Evolutionary conservation across 2,113 vertebrate genomes (phyloP), one percentile per base, ranked within the genome.

Genomic region (Eulacestoma nigropectus): DNA sequence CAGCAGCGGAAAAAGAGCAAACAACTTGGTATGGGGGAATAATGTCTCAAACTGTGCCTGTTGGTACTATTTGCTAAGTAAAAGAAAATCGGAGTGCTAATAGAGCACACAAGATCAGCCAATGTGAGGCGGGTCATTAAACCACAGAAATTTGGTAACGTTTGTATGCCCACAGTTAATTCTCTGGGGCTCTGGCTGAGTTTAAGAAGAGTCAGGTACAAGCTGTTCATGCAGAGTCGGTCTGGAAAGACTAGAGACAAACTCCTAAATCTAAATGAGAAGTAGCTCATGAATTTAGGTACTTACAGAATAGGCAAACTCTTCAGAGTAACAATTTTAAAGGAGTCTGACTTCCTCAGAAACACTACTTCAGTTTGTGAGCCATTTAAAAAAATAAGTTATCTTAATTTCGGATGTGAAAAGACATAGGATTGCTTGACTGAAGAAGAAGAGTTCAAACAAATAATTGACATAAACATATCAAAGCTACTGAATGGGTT

Each of bases 401-500:
- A 14, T 69, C 47, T 20, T 64, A 33, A 56, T 82, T 81, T 92
- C 52, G 30, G 14, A 33, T 82, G 62, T 79, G 13, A 89, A 92
- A 87, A 89, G 7, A 22, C 6, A 1, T 63, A 52, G 57, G 59
- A 64, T 60, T 3, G 0, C 1, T 63, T 56, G 25, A 25, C 23
- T 63, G 75, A 74, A 77, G 22, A 83, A 73, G 27, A 84, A 42
- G 1, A 60, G 10, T 65, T 89, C 60, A 25, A 75, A 81, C 20
- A 70, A 90, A 75, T 75, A 89, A 49, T 53, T 75, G 49, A 50
- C 13, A 44, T 64, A 89, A 95, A 72, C 32, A 39, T 53, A 81
- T 62, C 21, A 82, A 89, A 92, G 32, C 16, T 62, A 82, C 44
- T 84, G 83, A 92, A 96, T 82, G 72, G 52, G 90, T 96, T 95